Base-by-base conservation (phyloP, 2,888 invertebrate species). In the Ophion ventricosus region DNA sequence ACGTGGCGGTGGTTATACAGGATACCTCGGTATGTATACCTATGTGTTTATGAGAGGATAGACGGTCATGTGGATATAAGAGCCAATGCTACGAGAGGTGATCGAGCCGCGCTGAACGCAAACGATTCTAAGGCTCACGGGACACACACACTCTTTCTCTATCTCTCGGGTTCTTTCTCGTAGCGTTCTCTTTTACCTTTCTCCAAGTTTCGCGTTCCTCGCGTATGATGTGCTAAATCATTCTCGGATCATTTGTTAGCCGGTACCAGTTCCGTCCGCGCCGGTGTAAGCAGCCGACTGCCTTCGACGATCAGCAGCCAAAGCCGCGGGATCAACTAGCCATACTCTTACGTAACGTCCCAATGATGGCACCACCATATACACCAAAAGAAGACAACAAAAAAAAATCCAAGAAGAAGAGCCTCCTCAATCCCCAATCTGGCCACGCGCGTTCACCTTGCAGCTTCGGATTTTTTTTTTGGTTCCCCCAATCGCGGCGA, bases 191-290 rank as follows among this genome's bases (percentile, higher is more conserved):
- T 17, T 2, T 78, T 54, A 40, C 77, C 66, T 43, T 67, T 66
- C 29, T 35, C 67, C 72, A 72, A 54, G 49, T 72, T 23, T 82
- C 54, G 73, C 77, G 61, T 57, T 78, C 85, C 80, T 84, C 82
- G 73, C 83, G 78, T 75, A 84, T 87, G 91, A 93, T 93, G 90
- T 92, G 93, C 93, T 91, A 93, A 93, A 93, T 93, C 93, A 93
- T 93, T 89, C 88, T 87, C 85, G 85, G 91, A 90, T 93, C 93
- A 91, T 93, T 93, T 92, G 92, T 93, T 92, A 92, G 87, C 89
- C 88, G 88, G 89, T 88, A 88, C 89, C 87, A 87, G 89, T 86
- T 82, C 61, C 83, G 78, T 81, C 81, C 81, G 64, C 78, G 66
- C 81, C 70, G 75, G 81, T 84, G 81, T 84, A 84, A 84, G 78